Evolutionary conservation across 2,797 vertebrate species (phyloP).

Genomic region (Rallus crepitans): DNA sequence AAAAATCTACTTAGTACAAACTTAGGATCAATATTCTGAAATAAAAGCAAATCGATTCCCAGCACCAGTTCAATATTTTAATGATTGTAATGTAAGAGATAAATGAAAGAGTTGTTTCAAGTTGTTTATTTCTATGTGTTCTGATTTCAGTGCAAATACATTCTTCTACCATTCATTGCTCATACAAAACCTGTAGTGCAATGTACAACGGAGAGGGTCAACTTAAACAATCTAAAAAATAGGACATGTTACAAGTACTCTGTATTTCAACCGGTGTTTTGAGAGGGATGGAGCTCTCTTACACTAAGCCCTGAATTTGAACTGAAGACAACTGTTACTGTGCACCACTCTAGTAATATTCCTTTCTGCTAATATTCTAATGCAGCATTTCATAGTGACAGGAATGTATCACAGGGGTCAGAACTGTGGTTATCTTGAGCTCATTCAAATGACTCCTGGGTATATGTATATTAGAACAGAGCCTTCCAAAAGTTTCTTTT

Average conservation of each 20-base stretch:
- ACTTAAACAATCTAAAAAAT: slow-evolving; percentile 28
- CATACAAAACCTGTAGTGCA: slow-evolving; percentile 34
- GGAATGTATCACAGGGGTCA: slow-evolving; percentile 8
- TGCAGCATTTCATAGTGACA: neutral
- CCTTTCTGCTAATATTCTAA: slow-evolving; percentile 28
- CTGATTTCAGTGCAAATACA: slow-evolving; percentile 47
- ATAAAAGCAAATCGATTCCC: slow-evolving; percentile 72
- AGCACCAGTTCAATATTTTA: slow-evolving; percentile 60
- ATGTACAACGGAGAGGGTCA: neutral
- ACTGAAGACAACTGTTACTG: slow-evolving; percentile 15
- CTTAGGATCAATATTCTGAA: slow-evolving; percentile 73
- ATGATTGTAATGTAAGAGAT: slow-evolving; percentile 63
- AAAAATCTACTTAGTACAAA: slow-evolving; percentile 67
- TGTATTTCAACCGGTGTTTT: slow-evolving; percentile 50
- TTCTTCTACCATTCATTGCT: slow-evolving; percentile 22
- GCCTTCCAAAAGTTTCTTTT: slow-evolving; percentile 4
- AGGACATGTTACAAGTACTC: neutral
- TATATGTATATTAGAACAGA: neutral
- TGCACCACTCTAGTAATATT: neutral
- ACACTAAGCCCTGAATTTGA: slow-evolving; percentile 44
- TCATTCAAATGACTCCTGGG: slow-evolving; percentile 29
- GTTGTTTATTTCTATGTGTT: slow-evolving; percentile 56
- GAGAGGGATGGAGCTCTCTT: slow-evolving; percentile 33
- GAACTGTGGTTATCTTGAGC: neutral
- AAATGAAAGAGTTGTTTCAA: slow-evolving; percentile 66